Conservation (phyloP, 2,797 vertebrate species). For the Cossypha caffra region DNA sequence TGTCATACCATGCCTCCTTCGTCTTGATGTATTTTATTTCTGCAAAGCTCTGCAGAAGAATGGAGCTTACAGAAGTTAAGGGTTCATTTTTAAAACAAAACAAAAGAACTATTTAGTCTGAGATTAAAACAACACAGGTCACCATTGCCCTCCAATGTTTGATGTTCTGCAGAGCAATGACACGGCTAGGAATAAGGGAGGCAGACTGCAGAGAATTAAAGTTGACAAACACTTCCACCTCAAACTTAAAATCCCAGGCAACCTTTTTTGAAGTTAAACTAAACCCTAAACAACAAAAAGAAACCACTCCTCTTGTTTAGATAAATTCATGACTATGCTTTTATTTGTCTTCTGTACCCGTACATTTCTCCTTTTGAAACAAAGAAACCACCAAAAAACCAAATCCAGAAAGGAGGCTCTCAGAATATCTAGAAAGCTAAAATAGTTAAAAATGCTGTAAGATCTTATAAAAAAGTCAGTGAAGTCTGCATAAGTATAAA, state of each 20-base stretch:
- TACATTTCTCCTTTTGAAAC: not conserved
- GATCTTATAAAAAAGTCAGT: not conserved
- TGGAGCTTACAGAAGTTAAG: constrained; percentile 60
- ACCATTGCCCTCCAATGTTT: not conserved
- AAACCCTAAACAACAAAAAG: not conserved
- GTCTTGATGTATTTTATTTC: constrained; percentile 55
- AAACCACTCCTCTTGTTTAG: not conserved
- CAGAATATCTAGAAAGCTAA: not conserved
- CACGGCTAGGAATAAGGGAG: not conserved
- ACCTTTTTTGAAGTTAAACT: not conserved
- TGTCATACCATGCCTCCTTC: constrained; percentile 25
- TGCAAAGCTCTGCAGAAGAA: constrained; percentile 47
- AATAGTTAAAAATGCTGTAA: not conserved
- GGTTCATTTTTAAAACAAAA: constrained; percentile 42
- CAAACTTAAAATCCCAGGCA: not conserved
- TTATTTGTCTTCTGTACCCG: not conserved
- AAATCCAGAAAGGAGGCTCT: not conserved
- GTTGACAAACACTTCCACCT: not conserved
- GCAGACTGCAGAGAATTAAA: not conserved
- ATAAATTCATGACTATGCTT: not conserved
- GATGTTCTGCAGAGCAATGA: constrained; percentile 8
- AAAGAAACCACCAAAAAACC: not conserved
- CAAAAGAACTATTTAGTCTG: constrained; percentile 43
- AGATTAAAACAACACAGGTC: constrained; percentile 58
- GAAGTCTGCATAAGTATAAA: not conserved